phyloP scores from a whole-genome alignment of 2,797 vertebrate genomes.

The Enteromius thamalakanensis region DNA sequence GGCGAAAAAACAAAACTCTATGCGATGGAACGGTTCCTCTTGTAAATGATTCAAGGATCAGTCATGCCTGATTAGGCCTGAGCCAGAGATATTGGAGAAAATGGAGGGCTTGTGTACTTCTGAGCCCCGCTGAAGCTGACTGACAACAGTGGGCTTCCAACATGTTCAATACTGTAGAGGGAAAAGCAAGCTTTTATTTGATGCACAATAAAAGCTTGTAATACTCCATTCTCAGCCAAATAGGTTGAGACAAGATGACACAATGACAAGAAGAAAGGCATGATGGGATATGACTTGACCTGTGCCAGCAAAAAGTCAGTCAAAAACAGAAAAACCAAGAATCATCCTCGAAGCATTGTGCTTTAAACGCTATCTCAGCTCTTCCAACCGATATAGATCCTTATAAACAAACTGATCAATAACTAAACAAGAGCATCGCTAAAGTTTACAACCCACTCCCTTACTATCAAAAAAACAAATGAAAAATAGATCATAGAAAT shows the following conservation, averaged over 20 bases:
- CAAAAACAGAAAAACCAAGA: slow-evolving; percentile 18
- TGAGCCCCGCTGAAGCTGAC: slow-evolving; percentile 26
- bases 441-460: not conserved
- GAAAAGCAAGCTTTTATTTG: slow-evolving; percentile 39
- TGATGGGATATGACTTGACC: slow-evolving; percentile 43
- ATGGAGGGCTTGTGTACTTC: slow-evolving; percentile 38
- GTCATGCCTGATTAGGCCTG: slow-evolving; percentile 51
- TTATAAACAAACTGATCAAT: not conserved
- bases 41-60: slow-evolving; percentile 57
- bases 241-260: slow-evolving; percentile 51
- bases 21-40: slow-evolving; percentile 32
- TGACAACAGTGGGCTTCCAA: slow-evolving; percentile 27
- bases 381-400: slow-evolving; percentile 3
- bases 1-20: not conserved
- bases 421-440: not conserved
- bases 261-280: slow-evolving; percentile 33
- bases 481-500: not conserved
- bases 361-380: not conserved
- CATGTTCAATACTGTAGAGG: slow-evolving; percentile 12
- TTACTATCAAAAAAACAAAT: not conserved
- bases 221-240: slow-evolving; percentile 48
- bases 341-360: not conserved
- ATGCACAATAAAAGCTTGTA: slow-evolving; percentile 49
- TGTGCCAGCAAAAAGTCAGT: slow-evolving; percentile 42
- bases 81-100: slow-evolving; percentile 46